Conservation (phyloP, 2,797 vertebrate genomes). For the Picus viridis region DNA sequence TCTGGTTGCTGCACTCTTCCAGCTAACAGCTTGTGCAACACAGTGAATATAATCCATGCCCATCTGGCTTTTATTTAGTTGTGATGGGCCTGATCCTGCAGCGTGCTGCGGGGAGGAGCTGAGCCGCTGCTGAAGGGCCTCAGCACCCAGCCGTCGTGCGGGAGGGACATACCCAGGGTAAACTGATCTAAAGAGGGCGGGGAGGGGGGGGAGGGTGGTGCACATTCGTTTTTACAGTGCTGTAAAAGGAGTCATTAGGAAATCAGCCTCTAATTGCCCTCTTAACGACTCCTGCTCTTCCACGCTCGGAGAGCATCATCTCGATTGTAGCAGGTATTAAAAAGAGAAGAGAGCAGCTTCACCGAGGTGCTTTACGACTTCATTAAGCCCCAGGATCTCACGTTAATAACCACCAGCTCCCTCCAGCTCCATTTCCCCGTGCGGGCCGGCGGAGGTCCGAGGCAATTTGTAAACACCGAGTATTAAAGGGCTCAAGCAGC, state of each 20-base stretch:
- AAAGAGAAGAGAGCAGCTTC: neutral
- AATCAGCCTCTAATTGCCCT: constrained; percentile 21
- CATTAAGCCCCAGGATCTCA: constrained; percentile 25
- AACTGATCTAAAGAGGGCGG: neutral
- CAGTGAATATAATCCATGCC: neutral
- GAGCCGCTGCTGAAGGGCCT: neutral
- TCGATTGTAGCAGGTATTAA: neutral
- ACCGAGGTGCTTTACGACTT: neutral
- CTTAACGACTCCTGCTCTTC: neutral
- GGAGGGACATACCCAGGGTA: neutral
- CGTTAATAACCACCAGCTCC: neutral
- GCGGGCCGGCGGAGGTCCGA: neutral
- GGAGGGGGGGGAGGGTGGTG: neutral
- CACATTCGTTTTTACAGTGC: neutral
- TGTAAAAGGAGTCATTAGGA: constrained; percentile 16
- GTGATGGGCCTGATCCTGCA: neutral
- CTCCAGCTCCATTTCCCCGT: neutral
- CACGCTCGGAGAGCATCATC: neutral
- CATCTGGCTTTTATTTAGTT: neutral
- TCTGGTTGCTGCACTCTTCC: neutral
- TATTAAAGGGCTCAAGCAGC: constrained; percentile 5
- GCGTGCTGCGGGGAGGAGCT: neutral
- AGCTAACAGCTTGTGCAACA: neutral
- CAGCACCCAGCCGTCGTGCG: neutral
- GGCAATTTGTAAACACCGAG: constrained; percentile 31